These are phyloP conservation scores for Rugalucina vietnamica DNA, from an alignment of 2,888 invertebrate species.

Conservation along the genomic window DNA sequence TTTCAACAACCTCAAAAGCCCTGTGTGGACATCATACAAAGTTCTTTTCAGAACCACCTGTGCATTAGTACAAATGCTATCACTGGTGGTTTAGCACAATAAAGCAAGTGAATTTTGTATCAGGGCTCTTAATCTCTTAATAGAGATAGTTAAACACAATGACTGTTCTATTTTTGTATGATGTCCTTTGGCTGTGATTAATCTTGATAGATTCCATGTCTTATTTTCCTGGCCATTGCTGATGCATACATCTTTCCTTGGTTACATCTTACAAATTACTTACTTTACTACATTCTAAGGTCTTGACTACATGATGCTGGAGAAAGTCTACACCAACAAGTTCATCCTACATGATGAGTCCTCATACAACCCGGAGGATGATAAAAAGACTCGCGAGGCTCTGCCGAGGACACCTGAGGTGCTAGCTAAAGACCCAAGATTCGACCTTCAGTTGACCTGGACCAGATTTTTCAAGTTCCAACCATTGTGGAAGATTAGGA, in stretches of 20 bases:
- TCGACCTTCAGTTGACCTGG: conserved; percentile 79
- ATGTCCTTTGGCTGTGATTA: too few species aligned
- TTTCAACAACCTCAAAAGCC: background rate
- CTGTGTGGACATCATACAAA: background rate
- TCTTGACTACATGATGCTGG: conserved; percentile 82
- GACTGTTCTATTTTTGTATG: too few species aligned
- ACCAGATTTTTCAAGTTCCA: conserved; percentile 81
- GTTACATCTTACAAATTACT: too few species aligned
- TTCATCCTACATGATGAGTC: conserved; percentile 84
- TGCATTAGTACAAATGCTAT: too few species aligned
- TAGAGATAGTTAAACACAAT: too few species aligned
- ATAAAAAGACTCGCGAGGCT: conserved; percentile 55
- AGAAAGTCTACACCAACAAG: conserved; percentile 81
- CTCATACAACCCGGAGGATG: conserved; percentile 64
- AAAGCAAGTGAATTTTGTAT: background rate
- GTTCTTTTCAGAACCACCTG: background rate
- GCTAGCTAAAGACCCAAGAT: conserved; percentile 68
- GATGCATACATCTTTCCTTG: too few species aligned
- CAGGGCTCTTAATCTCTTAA: too few species aligned
- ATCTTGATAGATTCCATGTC: too few species aligned
- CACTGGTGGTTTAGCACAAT: background rate
- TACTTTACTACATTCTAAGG: too few species aligned
- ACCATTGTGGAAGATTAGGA: conserved; percentile 83
- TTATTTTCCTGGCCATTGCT: too few species aligned
- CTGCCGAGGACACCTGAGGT: conserved; percentile 29